Percentiles rank a stretch among this genome's conserved stretches.
Evolutionary conservation across 2,797 vertebrate species (phyloP).

Genomic region (Cyprinella venusta): DNA sequence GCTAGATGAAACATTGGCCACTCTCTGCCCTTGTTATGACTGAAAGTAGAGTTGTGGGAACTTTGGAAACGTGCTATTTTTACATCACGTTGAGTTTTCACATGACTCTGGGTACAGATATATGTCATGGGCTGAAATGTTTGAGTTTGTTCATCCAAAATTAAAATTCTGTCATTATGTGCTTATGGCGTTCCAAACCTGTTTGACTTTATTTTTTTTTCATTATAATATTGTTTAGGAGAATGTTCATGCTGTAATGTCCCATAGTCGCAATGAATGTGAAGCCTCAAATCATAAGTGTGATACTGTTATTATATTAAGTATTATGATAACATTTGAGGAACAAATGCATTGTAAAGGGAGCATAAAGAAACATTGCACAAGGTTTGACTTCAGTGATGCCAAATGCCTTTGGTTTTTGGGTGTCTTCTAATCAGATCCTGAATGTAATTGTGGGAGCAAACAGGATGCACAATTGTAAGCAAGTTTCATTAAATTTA

Average conservation of each 20-base stretch:
- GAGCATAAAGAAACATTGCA: no score
- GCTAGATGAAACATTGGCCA: constrained; percentile 52
- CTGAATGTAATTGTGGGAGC: no score
- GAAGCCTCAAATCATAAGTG: not conserved
- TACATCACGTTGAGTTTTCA: constrained; percentile 35
- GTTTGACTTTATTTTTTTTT: not conserved
- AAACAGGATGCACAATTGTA: not conserved
- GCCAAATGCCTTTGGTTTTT: not conserved
- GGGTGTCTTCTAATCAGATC: not conserved
- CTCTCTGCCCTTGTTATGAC: constrained; percentile 45
- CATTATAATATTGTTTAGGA: no score
- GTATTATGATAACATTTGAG: no score
- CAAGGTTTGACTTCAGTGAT: not conserved
- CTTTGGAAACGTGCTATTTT: constrained; percentile 51
- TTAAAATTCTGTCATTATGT: not conserved
- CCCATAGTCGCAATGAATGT: not conserved
- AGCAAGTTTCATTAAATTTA: not conserved
- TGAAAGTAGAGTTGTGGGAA: constrained; percentile 47
- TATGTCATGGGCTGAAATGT: no score
- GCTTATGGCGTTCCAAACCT: not conserved
- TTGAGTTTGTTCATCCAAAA: no score
- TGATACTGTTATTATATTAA: no score
- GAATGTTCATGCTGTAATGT: not conserved
- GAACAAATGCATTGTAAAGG: not conserved
- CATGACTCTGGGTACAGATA: not conserved